phyloP scores from a whole-genome alignment of 2,113 vertebrate species.

The Paraplagusia blochii region DNA sequence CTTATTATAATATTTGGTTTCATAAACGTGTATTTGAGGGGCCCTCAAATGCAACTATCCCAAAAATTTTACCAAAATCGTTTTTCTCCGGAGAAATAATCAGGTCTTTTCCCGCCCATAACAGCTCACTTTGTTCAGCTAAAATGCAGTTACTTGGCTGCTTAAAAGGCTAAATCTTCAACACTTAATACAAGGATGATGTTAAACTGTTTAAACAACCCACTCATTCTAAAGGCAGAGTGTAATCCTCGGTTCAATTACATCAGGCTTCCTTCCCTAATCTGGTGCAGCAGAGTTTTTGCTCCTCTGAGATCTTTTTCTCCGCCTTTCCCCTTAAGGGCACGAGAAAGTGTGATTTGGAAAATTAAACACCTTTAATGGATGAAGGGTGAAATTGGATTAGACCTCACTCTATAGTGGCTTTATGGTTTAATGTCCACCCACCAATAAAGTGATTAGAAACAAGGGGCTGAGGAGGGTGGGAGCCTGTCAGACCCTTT shows the following conservation, averaged over 20 bases:
- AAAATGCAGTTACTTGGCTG: slow-evolving; percentile 12
- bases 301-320: slow-evolving; percentile 38
- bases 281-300: slow-evolving; percentile 48
- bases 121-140: slow-evolving; percentile 7
- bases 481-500: not conserved
- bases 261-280: slow-evolving; percentile 37
- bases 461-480: slow-evolving; percentile 26
- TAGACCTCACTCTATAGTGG: slow-evolving; percentile 36
- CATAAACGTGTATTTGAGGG: not conserved
- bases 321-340: slow-evolving; percentile 36
- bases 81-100: not conserved
- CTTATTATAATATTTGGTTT: not conserved
- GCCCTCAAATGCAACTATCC: not conserved
- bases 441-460: slow-evolving; percentile 50
- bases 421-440: slow-evolving; percentile 52
- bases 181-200: slow-evolving; percentile 42
- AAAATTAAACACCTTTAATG: slow-evolving; percentile 40
- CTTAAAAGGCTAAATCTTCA: slow-evolving; percentile 24
- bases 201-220: slow-evolving; percentile 42
- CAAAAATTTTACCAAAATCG: slow-evolving; percentile 1
- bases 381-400: slow-evolving; percentile 57
- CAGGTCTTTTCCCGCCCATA: not conserved
- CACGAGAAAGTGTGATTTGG: slow-evolving; percentile 34
- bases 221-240: slow-evolving; percentile 38
- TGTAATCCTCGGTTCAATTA: slow-evolving; percentile 52